Conservation (phyloP, 2,113 vertebrate genomes). For the Pedionomus torquatus region DNA sequence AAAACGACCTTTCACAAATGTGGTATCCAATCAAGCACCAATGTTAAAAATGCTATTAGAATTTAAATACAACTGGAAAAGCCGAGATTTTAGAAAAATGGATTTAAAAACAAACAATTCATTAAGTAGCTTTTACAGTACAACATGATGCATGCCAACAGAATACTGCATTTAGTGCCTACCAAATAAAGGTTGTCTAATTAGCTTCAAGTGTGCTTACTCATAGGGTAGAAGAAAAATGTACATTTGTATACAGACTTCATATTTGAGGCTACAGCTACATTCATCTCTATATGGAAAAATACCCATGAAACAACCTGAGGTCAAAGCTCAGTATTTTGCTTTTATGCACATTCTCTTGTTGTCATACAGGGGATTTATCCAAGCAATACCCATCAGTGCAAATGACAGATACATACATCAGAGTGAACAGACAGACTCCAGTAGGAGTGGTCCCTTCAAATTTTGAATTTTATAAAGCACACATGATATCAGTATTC, state of each 20-base stretch:
- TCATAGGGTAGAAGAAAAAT: background rate
- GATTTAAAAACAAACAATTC: background rate
- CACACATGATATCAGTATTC: fast-evolving
- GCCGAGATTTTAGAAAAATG: background rate
- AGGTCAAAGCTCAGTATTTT: background rate
- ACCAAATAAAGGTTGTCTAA: background rate
- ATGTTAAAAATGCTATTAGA: background rate
- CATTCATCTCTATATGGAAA: background rate
- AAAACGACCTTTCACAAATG: background rate
- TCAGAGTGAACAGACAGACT: background rate
- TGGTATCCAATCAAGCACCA: background rate
- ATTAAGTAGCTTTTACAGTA: background rate
- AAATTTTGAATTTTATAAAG: background rate
- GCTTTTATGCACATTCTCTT: background rate
- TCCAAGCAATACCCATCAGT: background rate
- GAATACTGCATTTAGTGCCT: background rate
- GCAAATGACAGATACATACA: background rate
- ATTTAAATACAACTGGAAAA: background rate
- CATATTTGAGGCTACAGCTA: background rate
- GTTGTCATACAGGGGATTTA: background rate
- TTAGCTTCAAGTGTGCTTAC: background rate
- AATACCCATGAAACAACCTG: background rate
- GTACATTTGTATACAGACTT: background rate
- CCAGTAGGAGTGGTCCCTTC: background rate
- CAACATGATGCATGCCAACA: background rate